Evolutionary conservation across 2,797 vertebrate genomes (phyloP).

Genomic region (Hybognathus amarus): DNA sequence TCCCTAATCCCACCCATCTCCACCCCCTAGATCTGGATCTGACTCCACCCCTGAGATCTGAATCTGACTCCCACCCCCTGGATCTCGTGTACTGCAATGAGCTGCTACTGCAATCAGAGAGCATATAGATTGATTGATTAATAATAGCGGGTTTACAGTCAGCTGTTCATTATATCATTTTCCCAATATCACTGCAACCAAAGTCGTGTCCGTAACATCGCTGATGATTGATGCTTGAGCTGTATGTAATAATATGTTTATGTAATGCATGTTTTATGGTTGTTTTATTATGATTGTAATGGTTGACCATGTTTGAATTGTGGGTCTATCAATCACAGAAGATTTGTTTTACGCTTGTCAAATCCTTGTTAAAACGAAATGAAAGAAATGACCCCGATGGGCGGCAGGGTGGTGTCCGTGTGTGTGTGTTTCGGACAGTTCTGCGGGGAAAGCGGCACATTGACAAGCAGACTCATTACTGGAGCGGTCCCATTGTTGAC

Average conservation of each 20-base stretch:
- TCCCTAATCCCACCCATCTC: too few relatives aligned
- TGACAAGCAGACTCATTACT: slow-evolving; percentile 4
- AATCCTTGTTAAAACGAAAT: slow-evolving; percentile 23
- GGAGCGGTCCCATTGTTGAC: slow-evolving; percentile 8
- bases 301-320: slow-evolving; percentile 49
- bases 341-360: slow-evolving; percentile 38
- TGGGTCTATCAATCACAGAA: slow-evolving; percentile 37
- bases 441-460: not conserved
- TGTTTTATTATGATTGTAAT: slow-evolving; percentile 52
- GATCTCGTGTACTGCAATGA: too few relatives aligned
- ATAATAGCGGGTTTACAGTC: slow-evolving; percentile 41
- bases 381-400: not conserved
- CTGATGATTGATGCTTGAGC: slow-evolving; percentile 49
- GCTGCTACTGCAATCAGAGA: slow-evolving; percentile 8
- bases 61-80: too few relatives aligned
- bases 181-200: slow-evolving; percentile 20
- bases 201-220: slow-evolving; percentile 24
- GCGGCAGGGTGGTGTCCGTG: not conserved
- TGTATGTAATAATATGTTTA: slow-evolving; percentile 39
- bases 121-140: slow-evolving; percentile 43
- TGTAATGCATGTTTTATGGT: slow-evolving; percentile 41
- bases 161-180: slow-evolving; percentile 43
- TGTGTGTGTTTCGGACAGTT: not conserved
- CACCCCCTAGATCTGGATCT: too few relatives aligned
- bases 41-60: too few relatives aligned